Evolutionary conservation across 1,140 invertebrate genomes (phyloP).

Genomic region (Agrypnia vestita): DNA sequence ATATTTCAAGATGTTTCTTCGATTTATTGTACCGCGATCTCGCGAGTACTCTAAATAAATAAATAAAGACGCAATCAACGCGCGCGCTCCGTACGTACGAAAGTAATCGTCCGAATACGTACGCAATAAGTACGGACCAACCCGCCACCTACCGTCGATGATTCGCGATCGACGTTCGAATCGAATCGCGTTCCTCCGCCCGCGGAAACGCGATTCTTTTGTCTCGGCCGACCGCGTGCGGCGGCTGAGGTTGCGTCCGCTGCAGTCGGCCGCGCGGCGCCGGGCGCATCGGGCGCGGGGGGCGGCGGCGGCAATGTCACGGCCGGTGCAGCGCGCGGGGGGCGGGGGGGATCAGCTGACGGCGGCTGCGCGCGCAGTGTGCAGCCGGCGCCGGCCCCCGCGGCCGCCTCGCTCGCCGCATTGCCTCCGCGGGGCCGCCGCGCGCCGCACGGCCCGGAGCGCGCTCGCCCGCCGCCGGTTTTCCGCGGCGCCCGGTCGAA

Average conservation of each 20-base stretch:
- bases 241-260: constrained; percentile 66
- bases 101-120: too few species aligned
- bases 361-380: constrained; percentile 29
- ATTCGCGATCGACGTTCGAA: neutral
- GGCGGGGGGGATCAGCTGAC: constrained; percentile 10
- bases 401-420: neutral
- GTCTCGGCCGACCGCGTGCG: neutral
- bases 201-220: neutral
- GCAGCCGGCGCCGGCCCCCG: constrained; percentile 29
- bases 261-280: constrained; percentile 63
- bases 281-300: constrained; percentile 63
- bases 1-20: too few species aligned
- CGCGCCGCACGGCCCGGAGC: neutral
- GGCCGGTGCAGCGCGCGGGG: constrained; percentile 63
- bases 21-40: too few species aligned
- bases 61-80: too few species aligned
- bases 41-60: too few species aligned
- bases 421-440: constrained; percentile 1
- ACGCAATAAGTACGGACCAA: too few species aligned
- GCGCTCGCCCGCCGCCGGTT: constrained; percentile 8
- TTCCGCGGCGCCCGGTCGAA: constrained; percentile 8
- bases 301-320: constrained; percentile 65
- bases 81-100: too few species aligned
- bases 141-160: too few species aligned
- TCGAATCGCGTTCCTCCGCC: neutral